Conservation (phyloP, 2,113 vertebrate species). For the Thymallus thymallus region DNA sequence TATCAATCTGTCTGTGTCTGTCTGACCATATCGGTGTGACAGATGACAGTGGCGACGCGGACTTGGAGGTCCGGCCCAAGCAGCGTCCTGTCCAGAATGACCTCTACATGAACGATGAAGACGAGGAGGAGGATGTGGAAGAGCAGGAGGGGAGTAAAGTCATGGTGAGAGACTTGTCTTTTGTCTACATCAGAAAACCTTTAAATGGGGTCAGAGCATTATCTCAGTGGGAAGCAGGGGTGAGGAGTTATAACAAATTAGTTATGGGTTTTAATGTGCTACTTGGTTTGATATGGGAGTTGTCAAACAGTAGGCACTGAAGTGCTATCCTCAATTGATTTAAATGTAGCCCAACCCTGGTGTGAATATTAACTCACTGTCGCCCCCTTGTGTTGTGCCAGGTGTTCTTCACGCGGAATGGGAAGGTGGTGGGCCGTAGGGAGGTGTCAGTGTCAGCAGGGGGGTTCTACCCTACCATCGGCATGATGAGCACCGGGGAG, state of each 20-base stretch:
- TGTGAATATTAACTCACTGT: constrained; percentile 10
- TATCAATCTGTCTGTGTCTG: not conserved
- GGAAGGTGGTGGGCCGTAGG: constrained; percentile 85
- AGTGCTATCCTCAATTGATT: too few relatives aligned
- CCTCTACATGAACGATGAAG: constrained; percentile 82
- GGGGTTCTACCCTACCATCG: constrained; percentile 86
- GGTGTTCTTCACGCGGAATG: constrained; percentile 90
- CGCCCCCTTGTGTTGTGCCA: constrained; percentile 47
- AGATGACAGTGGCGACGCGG: constrained; percentile 87
- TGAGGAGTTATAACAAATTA: too few relatives aligned
- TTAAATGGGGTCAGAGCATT: too few relatives aligned
- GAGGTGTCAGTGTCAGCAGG: constrained; percentile 79
- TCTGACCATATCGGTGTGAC: not conserved
- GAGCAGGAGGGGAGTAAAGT: constrained; percentile 85
- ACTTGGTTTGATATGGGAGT: too few relatives aligned
- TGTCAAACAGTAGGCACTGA: too few relatives aligned
- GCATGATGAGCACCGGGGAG: constrained; percentile 88
- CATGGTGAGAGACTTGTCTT: constrained; percentile 70
- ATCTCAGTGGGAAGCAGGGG: too few relatives aligned
- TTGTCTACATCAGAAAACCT: not conserved
- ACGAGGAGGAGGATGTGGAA: constrained; percentile 68
- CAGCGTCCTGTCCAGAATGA: constrained; percentile 78
- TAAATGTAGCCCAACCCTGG: not conserved
- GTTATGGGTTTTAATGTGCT: too few relatives aligned
- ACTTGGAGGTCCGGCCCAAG: constrained; percentile 75